A percentile compares a stretch with the other conserved stretches of the same genome.
phyloP scores from a whole-genome alignment of 2,888 invertebrate species.

The Odontocolon sp. region DNA sequence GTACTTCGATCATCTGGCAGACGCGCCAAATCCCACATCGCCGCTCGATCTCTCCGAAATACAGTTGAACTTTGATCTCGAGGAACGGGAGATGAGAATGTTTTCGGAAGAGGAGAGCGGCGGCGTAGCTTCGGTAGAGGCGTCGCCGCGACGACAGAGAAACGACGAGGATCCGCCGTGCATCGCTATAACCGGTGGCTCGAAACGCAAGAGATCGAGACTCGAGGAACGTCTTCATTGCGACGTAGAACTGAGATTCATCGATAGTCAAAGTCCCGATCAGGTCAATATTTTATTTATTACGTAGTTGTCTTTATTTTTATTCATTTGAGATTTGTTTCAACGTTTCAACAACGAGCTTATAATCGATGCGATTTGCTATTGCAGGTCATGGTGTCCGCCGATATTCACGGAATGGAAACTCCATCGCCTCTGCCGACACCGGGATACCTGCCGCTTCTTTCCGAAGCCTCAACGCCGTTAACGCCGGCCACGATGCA shows the following conservation, averaged over 20 bases:
- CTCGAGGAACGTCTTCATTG: slow-evolving; percentile 89
- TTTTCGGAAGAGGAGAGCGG: slow-evolving; percentile 93
- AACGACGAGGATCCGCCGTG: slow-evolving; percentile 81
- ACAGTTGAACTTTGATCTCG: slow-evolving; percentile 91
- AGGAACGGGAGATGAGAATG: slow-evolving; percentile 92
- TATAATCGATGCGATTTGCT: no score
- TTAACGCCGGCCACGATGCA: slow-evolving; percentile 76
- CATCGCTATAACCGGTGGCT: slow-evolving; percentile 74
- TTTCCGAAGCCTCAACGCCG: slow-evolving; percentile 78
- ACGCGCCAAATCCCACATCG: slow-evolving; percentile 81
- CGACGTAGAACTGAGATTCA: slow-evolving; percentile 87
- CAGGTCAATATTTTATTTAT: slow-evolving; percentile 76
- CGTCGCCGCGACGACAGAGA: slow-evolving; percentile 76
- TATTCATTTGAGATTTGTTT: background rate
- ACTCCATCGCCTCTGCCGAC: slow-evolving; percentile 78
- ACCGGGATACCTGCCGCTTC: slow-evolving; percentile 77
- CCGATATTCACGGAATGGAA: slow-evolving; percentile 80
- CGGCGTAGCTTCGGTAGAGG: slow-evolving; percentile 82
- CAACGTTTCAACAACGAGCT: no score
- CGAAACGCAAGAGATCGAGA: slow-evolving; percentile 85
- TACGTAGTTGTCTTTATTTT: slow-evolving; percentile 6
- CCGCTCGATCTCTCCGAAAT: slow-evolving; percentile 90
- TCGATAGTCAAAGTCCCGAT: slow-evolving; percentile 90
- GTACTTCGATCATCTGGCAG: slow-evolving; percentile 91
- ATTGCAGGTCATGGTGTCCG: slow-evolving; percentile 80